These are phyloP conservation scores for Plodia interpunctella DNA, from an alignment of 1,140 invertebrate species.

Conservation along the genomic window DNA sequence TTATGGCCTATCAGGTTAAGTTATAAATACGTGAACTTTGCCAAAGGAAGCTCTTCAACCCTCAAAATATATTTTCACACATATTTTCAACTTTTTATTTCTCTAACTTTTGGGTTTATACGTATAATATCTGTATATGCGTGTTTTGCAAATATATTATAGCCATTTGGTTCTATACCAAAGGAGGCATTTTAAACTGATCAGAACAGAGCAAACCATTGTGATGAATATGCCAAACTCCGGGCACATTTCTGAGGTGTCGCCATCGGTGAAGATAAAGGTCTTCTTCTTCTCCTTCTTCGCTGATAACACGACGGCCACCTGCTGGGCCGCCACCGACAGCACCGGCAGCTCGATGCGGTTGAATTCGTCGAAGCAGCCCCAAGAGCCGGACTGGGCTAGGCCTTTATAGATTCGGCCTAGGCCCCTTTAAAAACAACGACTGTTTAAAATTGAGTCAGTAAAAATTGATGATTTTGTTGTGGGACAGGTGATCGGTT, in stretches of 20 bases:
- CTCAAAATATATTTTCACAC: too few relatives aligned
- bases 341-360: constrained; percentile 95
- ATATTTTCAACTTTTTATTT: too few relatives aligned
- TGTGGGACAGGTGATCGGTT: too few relatives aligned
- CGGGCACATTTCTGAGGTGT: constrained; percentile 93
- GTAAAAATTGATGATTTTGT: too few relatives aligned
- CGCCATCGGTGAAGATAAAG: constrained; percentile 96
- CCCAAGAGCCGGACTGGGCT: constrained; percentile 97
- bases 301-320: constrained; percentile 93
- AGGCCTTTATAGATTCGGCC: constrained; percentile 94
- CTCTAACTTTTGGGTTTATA: too few relatives aligned
- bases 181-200: background rate
- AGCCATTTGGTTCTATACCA: too few relatives aligned
- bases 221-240: constrained; percentile 99
- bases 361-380: constrained; percentile 98
- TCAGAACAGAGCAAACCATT: constrained; percentile 84
- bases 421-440: constrained; percentile 80
- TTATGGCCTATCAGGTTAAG: too few relatives aligned
- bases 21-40: too few relatives aligned
- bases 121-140: too few relatives aligned
- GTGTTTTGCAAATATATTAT: too few relatives aligned
- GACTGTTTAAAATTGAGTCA: too few relatives aligned
- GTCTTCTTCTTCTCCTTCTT: constrained; percentile 94
- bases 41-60: too few relatives aligned
- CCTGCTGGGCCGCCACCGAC: constrained; percentile 97